Conservation (phyloP, 2,113 vertebrate species). For the Sclerurus mexicanus region DNA sequence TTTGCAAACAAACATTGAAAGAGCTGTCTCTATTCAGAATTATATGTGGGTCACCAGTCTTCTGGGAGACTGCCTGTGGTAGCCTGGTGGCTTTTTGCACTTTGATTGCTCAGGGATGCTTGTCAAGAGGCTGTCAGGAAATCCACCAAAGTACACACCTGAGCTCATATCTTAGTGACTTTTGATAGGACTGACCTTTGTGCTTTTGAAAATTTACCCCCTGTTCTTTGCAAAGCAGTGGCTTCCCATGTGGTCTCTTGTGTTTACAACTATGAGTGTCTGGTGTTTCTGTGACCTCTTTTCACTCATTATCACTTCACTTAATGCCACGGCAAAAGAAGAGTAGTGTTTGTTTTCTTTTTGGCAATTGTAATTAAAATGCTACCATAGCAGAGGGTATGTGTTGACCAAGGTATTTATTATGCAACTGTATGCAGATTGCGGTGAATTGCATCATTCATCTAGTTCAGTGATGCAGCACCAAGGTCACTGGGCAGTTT, state of each 20-base stretch:
- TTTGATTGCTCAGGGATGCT: background rate
- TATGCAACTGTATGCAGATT: slow-evolving; percentile 33
- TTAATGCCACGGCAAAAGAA: background rate
- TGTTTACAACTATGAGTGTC: background rate
- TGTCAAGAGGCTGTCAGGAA: background rate
- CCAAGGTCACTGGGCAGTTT: slow-evolving; percentile 32
- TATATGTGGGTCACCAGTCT: background rate
- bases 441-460: background rate
- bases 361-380: background rate
- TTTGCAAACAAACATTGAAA: background rate
- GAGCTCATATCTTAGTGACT: background rate
- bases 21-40: background rate
- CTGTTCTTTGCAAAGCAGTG: background rate
- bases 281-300: background rate
- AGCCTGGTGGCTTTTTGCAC: background rate
- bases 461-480: slow-evolving; percentile 21
- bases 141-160: background rate
- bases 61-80: background rate
- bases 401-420: background rate
- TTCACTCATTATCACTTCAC: background rate
- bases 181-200: background rate
- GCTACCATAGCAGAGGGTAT: background rate
- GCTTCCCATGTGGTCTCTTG: background rate
- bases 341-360: background rate
- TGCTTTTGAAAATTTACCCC: background rate